Evolutionary conservation across 2,888 invertebrate genomes (phyloP).

Genomic region (Meliscaeva auricollis): DNA sequence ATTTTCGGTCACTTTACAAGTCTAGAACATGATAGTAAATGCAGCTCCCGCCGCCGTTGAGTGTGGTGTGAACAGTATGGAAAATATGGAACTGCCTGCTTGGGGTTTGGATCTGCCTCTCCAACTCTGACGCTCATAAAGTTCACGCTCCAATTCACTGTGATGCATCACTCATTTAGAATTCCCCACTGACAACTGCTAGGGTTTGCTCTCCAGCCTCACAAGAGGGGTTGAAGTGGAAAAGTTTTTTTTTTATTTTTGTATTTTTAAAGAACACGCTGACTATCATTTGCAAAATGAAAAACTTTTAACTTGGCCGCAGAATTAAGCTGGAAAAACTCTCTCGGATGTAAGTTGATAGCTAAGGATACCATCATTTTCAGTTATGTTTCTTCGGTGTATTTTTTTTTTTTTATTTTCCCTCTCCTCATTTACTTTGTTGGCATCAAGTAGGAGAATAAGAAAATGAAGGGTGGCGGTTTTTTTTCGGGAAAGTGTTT

Average conservation of each 20-base stretch:
- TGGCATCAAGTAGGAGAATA: conserved; percentile 14
- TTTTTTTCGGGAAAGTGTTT: conserved; percentile 52
- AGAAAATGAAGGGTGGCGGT: conserved; percentile 27
- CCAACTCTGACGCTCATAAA: conserved; percentile 50
- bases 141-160: conserved; percentile 72
- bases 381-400: not conserved
- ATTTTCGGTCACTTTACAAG: conserved; percentile 71
- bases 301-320: conserved; percentile 75
- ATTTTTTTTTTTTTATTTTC: not conserved
- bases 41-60: conserved; percentile 46
- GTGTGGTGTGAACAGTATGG: conserved; percentile 40
- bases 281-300: conserved; percentile 74
- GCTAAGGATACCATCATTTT: conserved; percentile 68
- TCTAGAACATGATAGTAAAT: conserved; percentile 30
- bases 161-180: conserved; percentile 74
- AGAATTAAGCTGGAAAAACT: conserved; percentile 69
- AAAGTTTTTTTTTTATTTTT: conserved; percentile 53
- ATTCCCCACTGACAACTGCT: conserved; percentile 55
- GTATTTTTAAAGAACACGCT: conserved; percentile 41
- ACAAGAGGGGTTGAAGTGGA: conserved; percentile 53
- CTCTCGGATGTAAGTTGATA: conserved; percentile 58
- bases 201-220: conserved; percentile 26
- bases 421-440: conserved; percentile 33
- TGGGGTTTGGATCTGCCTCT: conserved; percentile 11
- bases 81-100: conserved; percentile 27